These are phyloP conservation scores for Andrena minutula DNA, from an alignment of 2,888 invertebrate species.

Conservation along the genomic window DNA sequence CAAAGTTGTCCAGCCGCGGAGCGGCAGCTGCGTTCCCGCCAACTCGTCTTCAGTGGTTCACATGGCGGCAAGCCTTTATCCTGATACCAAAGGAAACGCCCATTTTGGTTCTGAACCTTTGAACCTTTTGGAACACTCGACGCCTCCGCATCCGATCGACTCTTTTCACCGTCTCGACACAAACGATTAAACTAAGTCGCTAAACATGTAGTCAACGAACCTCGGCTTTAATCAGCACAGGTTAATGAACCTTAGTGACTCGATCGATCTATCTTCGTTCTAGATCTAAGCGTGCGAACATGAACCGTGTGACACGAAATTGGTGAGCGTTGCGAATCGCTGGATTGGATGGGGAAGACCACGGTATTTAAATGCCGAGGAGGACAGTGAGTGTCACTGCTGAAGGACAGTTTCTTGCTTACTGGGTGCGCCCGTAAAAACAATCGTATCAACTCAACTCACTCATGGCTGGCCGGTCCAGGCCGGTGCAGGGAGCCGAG, in stretches of 20 bases:
- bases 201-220: background rate
- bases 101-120: background rate
- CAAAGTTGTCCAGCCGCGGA: constrained; percentile 71
- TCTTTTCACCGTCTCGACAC: background rate
- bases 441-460: constrained; percentile 83
- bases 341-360: background rate
- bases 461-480: constrained; percentile 72
- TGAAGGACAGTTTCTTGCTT: constrained; percentile 83
- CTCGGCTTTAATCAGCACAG: background rate
- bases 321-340: background rate
- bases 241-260: background rate
- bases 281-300: background rate
- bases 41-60: constrained; percentile 77
- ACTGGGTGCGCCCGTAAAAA: constrained; percentile 83
- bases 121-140: background rate
- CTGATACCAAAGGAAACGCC: background rate
- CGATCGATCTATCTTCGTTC: background rate
- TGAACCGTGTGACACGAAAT: no score
- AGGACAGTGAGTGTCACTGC: constrained; percentile 79
- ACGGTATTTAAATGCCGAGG: constrained; percentile 63
- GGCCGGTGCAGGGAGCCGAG: constrained; percentile 56
- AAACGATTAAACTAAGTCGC: background rate
- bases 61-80: constrained; percentile 56
- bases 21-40: constrained; percentile 75
- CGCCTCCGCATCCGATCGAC: background rate